Evolutionary conservation across 2,797 vertebrate species (phyloP).

Genomic region (Champsocephalus gunnari): DNA sequence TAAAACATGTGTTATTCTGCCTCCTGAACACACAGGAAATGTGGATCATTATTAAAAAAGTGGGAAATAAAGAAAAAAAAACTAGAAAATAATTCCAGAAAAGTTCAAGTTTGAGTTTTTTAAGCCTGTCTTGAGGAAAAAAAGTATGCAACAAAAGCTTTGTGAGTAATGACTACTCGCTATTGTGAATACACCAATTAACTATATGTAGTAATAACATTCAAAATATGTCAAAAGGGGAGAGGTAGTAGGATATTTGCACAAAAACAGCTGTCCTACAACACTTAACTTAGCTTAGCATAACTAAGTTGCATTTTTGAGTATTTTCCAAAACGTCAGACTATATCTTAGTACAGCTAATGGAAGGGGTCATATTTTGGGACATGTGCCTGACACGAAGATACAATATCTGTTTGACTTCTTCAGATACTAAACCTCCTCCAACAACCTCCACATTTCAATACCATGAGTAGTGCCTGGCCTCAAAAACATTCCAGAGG

Average conservation of each 20-base stretch:
- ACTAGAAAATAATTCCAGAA: not conserved
- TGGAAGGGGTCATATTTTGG: slow-evolving; percentile 3
- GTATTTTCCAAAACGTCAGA: not conserved
- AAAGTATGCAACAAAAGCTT: not conserved
- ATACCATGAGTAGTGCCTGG: slow-evolving; percentile 37
- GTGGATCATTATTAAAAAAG: not conserved
- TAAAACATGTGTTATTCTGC: not conserved
- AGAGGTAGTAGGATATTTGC: not conserved
- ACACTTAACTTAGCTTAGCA: not conserved
- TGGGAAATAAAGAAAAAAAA: slow-evolving; percentile 9
- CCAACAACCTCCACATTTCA: slow-evolving; percentile 29
- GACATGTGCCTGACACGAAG: not conserved
- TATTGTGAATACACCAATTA: slow-evolving; percentile 2
- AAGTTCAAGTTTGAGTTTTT: not conserved
- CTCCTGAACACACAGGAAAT: not conserved
- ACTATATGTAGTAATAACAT: not conserved
- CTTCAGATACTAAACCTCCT: not conserved
- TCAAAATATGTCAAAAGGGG: slow-evolving; percentile 1
- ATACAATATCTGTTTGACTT: not conserved
- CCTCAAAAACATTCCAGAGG: slow-evolving; percentile 34
- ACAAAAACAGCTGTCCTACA: not conserved
- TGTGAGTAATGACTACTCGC: slow-evolving; percentile 19
- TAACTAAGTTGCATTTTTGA: no score
- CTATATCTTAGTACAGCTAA: not conserved
- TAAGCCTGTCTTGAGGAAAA: not conserved